These are phyloP conservation scores for Pediacus dermestoides DNA, from an alignment of 2,888 invertebrate species.

Conservation along the genomic window DNA sequence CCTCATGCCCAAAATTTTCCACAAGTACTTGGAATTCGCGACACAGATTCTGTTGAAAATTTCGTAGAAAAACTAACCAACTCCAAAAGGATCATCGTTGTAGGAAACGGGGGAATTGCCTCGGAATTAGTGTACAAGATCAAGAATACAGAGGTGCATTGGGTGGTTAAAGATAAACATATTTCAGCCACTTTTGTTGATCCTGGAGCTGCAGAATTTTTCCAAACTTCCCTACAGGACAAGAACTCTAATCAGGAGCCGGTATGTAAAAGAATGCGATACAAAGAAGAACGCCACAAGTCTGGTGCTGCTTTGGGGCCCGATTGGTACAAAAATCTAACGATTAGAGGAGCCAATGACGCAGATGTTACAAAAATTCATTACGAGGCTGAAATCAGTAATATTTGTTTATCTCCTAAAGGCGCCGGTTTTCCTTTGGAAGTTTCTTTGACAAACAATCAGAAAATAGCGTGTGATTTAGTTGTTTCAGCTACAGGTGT, in stretches of 20 bases:
- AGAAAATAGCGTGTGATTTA: slow-evolving; percentile 77
- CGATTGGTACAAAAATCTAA: slow-evolving; percentile 82
- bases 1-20: slow-evolving; percentile 54
- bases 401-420: slow-evolving; percentile 45
- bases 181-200: slow-evolving; percentile 94
- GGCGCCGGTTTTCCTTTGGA: slow-evolving; percentile 62
- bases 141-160: slow-evolving; percentile 77
- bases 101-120: slow-evolving; percentile 99
- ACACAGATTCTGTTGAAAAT: slow-evolving; percentile 86
- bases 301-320: slow-evolving; percentile 93
- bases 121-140: slow-evolving; percentile 93
- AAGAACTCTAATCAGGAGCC: slow-evolving; percentile 25
- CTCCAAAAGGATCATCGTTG: slow-evolving; percentile 72
- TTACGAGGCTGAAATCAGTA: slow-evolving; percentile 57
- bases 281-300: slow-evolving; percentile 58
- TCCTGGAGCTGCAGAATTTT: slow-evolving; percentile 92
- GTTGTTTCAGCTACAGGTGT: slow-evolving; percentile 96
- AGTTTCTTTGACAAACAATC: slow-evolving; percentile 70
- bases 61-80: slow-evolving; percentile 68
- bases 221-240: slow-evolving; percentile 56
- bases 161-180: slow-evolving; percentile 91
- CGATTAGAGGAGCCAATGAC: slow-evolving; percentile 53
- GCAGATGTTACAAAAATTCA: slow-evolving; percentile 56
- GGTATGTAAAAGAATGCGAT: slow-evolving; percentile 60
- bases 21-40: slow-evolving; percentile 83